Conservation (phyloP, 2,888 invertebrate species). For the Isoperla grammatica region DNA sequence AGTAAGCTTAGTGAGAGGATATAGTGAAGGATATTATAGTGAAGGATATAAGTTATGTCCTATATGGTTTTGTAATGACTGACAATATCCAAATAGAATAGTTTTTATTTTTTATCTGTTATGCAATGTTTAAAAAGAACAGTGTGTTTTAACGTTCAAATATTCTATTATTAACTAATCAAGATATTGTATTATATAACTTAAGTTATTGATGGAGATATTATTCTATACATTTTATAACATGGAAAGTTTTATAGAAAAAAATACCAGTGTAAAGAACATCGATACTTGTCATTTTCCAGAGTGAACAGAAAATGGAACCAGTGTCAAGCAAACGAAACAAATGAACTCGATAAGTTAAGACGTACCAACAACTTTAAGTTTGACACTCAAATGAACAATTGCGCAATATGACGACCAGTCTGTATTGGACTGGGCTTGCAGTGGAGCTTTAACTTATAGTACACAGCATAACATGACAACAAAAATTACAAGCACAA, state of each 20-base stretch:
- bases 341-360: neutral
- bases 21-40: neutral
- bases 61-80: too few species aligned
- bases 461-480: neutral
- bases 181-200: slow-evolving; percentile 13
- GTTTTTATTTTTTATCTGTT: slow-evolving; percentile 16
- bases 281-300: neutral
- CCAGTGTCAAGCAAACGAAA: too few species aligned
- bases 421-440: neutral
- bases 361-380: neutral
- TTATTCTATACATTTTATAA: slow-evolving; percentile 17
- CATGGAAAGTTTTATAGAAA: slow-evolving; percentile 7
- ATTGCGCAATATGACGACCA: neutral
- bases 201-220: slow-evolving; percentile 3
- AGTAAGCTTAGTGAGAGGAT: too few species aligned
- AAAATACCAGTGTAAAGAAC: neutral
- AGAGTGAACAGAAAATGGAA: neutral
- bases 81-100: slow-evolving; percentile 23
- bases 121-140: slow-evolving; percentile 19
- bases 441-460: neutral
- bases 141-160: slow-evolving; percentile 21
- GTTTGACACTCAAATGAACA: neutral
- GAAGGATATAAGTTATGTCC: neutral
- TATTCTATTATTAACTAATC: slow-evolving; percentile 17
- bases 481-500: slow-evolving; percentile 1